Base-by-base conservation (phyloP, 2,888 invertebrate species). In the Stenchaetothrips biformis region DNA sequence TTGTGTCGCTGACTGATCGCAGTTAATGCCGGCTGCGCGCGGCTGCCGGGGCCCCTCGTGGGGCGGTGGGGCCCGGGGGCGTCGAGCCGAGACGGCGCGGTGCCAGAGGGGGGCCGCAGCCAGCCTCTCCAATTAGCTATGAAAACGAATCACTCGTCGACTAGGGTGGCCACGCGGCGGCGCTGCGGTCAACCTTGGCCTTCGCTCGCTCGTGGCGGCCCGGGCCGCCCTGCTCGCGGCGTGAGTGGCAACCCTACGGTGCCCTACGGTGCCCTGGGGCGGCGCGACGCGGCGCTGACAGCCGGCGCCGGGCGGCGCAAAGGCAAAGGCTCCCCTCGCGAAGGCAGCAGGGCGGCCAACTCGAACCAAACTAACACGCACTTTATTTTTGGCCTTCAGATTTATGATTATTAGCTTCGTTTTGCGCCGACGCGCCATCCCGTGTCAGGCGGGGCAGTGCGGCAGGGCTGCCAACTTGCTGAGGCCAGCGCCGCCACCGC, bases 1-100 rank as follows among this genome's bases (percentile, higher is more conserved):
- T 74, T 74, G 67, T 74, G 67, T 74, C 67, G 67, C 67, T 74
- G 67, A 74, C 67, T 74, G 67, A 74, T 74, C 67, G 67, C 67
- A 74, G 67, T 74, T 74, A 74, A 74, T 74, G 67, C 67, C 9
- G 37, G 9, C 59, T 59, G 13, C 59, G 59, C 59, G 7, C 67
- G 67, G 67, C 25, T 74, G 67, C 11, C 21, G 25, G 25, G 67
- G 53, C 16, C 53, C 16, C 53, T 9, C 9, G 53, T 9, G 53
- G 53, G 53, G 53, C 9, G 2, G 53, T 9, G 53, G 53, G 53
- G 16, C 53, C 9, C 53, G 53, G 53, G 67, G 9, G 67, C 67
- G 67, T 74, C 25, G 21, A 74, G 67, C 25, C 67, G 67, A 74
- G 67, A 74, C 67, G 67, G 25, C 18, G 53, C 18, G 67, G 21